Evolutionary conservation across 2,797 vertebrate genomes (phyloP).

Genomic region (Catostomus latipinnis): DNA sequence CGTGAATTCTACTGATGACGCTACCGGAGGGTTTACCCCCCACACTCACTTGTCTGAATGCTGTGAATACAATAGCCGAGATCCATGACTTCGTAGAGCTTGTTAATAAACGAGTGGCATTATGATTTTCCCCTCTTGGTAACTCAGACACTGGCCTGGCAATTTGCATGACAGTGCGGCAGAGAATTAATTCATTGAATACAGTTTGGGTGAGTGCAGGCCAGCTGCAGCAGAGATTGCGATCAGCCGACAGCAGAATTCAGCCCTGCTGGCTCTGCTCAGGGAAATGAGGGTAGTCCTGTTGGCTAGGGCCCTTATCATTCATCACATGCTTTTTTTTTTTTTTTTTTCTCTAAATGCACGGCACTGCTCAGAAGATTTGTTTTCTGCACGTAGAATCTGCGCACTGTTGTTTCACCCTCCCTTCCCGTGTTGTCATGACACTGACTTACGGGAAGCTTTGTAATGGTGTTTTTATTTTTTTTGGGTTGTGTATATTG

Average conservation of each 20-base stretch:
- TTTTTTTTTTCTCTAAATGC: constrained; percentile 41
- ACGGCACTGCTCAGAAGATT: constrained; percentile 24
- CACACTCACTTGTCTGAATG: constrained; percentile 38
- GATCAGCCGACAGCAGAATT: constrained; percentile 47
- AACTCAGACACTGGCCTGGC: constrained; percentile 10
- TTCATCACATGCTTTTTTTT: constrained; percentile 18
- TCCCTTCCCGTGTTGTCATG: constrained; percentile 14
- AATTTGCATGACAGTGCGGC: constrained; percentile 56
- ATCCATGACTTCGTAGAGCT: constrained; percentile 44
- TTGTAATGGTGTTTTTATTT: constrained; percentile 5
- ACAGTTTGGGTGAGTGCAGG: constrained; percentile 49
- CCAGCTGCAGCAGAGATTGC: constrained; percentile 57
- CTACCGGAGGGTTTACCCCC: constrained; percentile 23
- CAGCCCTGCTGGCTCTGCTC: constrained; percentile 44
- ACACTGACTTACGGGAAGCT: constrained; percentile 17
- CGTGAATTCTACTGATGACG: constrained; percentile 2
- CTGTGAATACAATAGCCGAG: constrained; percentile 40
- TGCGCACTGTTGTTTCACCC: neutral
- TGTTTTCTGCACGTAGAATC: constrained; percentile 23
- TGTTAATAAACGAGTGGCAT: constrained; percentile 57
- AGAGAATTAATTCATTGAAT: constrained; percentile 57
- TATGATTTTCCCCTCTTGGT: constrained; percentile 48
- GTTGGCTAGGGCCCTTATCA: constrained; percentile 41
- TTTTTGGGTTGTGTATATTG: constrained; percentile 13
- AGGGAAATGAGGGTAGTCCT: constrained; percentile 56